These are phyloP conservation scores for Nomada fabriciana DNA, from an alignment of 2,888 invertebrate species.

Conservation along the genomic window DNA sequence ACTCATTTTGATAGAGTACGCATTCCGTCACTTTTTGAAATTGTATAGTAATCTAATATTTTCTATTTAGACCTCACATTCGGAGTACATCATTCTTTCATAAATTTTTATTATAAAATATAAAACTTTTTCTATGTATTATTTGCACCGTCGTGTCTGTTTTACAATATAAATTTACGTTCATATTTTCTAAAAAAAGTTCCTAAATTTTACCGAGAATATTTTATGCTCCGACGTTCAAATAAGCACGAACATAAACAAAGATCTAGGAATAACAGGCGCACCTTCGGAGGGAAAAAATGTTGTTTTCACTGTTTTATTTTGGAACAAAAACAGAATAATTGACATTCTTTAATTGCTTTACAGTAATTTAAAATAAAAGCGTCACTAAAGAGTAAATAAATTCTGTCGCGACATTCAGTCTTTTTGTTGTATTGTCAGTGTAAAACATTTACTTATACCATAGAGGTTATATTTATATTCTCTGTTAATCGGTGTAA, in stretches of 20 bases:
- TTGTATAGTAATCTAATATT: neutral
- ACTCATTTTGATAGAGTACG: neutral
- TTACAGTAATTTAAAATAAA: neutral
- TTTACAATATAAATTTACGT: neutral
- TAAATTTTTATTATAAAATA: neutral
- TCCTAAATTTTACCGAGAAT: neutral
- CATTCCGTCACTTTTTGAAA: neutral
- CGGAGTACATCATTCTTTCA: too few relatives aligned
- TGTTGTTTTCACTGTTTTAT: slow-evolving; percentile 14
- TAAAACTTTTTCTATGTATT: neutral
- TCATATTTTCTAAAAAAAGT: neutral
- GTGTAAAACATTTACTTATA: neutral
- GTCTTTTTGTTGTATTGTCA: neutral
- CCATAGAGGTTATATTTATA: slow-evolving; percentile 37
- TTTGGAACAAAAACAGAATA: slow-evolving; percentile 4
- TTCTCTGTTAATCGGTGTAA: neutral
- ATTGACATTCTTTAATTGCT: neutral
- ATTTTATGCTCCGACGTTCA: neutral
- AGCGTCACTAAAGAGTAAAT: neutral
- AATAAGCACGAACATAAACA: neutral
- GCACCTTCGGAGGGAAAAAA: neutral
- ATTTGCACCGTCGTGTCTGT: neutral
- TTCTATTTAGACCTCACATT: too few relatives aligned
- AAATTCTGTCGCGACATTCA: neutral
- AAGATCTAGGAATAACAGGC: neutral